These are phyloP conservation scores for Andrena camellia DNA, from an alignment of 2,888 invertebrate species.

Conservation along the genomic window DNA sequence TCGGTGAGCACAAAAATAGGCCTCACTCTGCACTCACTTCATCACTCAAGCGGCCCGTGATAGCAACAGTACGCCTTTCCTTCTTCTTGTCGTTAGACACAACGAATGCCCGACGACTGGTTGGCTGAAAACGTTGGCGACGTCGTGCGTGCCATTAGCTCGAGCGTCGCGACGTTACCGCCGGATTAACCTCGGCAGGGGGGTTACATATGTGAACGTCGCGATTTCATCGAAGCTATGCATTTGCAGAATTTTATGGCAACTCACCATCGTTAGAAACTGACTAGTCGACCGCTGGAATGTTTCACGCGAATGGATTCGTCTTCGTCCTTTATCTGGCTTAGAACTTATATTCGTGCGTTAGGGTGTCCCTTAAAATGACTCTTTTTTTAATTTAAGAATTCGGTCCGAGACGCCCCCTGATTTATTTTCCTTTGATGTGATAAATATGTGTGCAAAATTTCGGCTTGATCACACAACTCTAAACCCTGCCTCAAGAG, in stretches of 20 bases:
- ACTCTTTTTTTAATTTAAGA: too few species aligned
- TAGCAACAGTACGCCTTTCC: slow-evolving; percentile 31
- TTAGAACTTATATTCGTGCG: too few species aligned
- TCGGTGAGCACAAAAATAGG: slow-evolving; percentile 81
- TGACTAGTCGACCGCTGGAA: slow-evolving; percentile 28
- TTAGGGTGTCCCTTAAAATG: too few species aligned
- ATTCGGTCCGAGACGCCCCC: too few species aligned
- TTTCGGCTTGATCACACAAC: too few species aligned
- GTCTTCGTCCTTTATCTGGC: slow-evolving; percentile 4
- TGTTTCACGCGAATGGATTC: slow-evolving; percentile 27
- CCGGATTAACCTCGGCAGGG: slow-evolving; percentile 74
- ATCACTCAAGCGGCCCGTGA: slow-evolving; percentile 74
- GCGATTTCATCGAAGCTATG: slow-evolving; percentile 60
- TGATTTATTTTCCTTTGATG: too few species aligned
- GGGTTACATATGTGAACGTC: slow-evolving; percentile 53
- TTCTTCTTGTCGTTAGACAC: slow-evolving; percentile 58
- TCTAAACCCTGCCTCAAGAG: too few species aligned
- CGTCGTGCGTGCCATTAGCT: slow-evolving; percentile 73
- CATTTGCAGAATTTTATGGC: slow-evolving; percentile 54
- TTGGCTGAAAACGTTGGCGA: slow-evolving; percentile 74
- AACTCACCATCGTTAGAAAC: not conserved
- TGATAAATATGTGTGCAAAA: too few species aligned
- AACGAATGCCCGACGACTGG: slow-evolving; percentile 67
- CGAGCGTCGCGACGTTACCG: slow-evolving; percentile 73
- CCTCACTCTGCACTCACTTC: slow-evolving; percentile 82